Conservation (phyloP, 2,113 vertebrate species). For the Formicarius rufipectus region DNA sequence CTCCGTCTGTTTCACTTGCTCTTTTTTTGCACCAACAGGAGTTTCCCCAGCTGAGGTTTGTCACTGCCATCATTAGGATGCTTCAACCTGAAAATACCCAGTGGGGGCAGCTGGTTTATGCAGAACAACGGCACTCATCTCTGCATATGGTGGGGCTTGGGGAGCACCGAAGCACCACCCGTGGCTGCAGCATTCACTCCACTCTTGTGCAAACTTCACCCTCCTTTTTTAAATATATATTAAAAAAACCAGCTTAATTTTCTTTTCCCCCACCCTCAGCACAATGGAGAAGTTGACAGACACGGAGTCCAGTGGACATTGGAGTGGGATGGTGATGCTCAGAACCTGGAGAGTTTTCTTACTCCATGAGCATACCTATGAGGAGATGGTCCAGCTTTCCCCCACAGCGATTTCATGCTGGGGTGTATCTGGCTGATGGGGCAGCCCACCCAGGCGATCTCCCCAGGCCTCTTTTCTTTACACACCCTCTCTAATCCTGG, state of each 20-base stretch:
- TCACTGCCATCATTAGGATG: neutral
- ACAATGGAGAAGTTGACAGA: neutral
- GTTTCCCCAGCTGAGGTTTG: neutral
- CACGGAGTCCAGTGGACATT: neutral
- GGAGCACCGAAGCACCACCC: neutral
- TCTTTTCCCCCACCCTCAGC: neutral
- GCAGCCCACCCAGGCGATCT: neutral
- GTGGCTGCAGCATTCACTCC: neutral
- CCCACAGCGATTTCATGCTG: rapidly evolving
- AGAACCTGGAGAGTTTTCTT: neutral
- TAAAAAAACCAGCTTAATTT: neutral
- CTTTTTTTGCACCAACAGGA: neutral
- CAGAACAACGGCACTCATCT: neutral
- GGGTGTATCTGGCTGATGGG: neutral
- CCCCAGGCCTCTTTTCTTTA: neutral
- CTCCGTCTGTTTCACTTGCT: neutral
- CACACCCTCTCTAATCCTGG: neutral
- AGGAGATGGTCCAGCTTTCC: neutral
- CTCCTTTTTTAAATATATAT: neutral
- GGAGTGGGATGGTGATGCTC: neutral
- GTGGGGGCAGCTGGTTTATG: rapidly evolving
- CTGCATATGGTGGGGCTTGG: rapidly evolving
- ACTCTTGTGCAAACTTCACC: neutral
- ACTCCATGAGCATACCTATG: neutral
- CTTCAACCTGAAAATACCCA: neutral